Evolutionary conservation across 2,888 invertebrate species (phyloP), one percentile per base, ranked within the genome.

Genomic region (Ferdinandea cuprea): DNA sequence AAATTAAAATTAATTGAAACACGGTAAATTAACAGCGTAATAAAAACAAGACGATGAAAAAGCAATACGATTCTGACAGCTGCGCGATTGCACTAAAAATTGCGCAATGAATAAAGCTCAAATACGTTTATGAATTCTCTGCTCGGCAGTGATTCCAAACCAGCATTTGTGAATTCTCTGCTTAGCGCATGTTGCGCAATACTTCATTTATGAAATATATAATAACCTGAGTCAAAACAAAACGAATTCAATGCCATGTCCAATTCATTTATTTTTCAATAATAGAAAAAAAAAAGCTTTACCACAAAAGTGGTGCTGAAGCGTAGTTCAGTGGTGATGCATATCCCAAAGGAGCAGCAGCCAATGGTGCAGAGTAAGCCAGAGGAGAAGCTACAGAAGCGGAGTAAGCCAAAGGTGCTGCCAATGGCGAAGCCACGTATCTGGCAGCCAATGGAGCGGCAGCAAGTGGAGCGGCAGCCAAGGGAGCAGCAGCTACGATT

Each of bases 331-430:
- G 48, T 19, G 69, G 30, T 17, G 69, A 28, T 7, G 72, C 63
- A 61, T 74, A 74, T 9, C 68, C 58, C 6, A 80, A 30, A 19
- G 66, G 73, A 56, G 68, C 61, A 25, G 78, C 79, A 46, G 73
- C 40, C 30, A 73, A 66, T 30, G 66, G 59, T 8, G 79, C 59
- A 1, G 77, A 56, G 46, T 78, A 78, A 0, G 50, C 65, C 44
- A 73, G 46, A 5, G 72, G 46, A 48, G 52, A 32, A 0, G 92
- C 88, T 3, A 93, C 89, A 0, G 92, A 92, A 50, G 61, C 54
- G 15, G 37, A 58, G 25, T 17, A 35, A n/a, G 35, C 58, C 35
- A 58, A 17, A 9, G 68, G 56, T 25, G 68, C 9, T 6, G 50
- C 71, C 8, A 52, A 30, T 6, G 58, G 54, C 3, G 46, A 13